Evolutionary conservation across 2,113 vertebrate genomes (phyloP), one percentile per base, ranked within the genome.

Genomic region (Myotis davidii): DNA sequence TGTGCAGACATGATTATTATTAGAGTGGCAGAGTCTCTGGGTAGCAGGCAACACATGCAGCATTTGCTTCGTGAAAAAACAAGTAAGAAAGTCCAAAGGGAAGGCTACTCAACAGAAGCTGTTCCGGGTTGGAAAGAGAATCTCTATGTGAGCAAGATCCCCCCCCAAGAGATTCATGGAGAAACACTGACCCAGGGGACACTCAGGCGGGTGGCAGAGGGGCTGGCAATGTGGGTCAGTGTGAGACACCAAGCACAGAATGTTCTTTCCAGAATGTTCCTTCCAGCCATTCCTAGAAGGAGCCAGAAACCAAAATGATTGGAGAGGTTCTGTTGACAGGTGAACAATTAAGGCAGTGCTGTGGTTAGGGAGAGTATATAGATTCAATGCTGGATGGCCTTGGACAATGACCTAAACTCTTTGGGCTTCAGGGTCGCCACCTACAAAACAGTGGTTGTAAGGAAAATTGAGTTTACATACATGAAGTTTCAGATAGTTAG

Each of bases 11-110:
- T 90, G 94, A 65, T 82, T 73, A 61, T 92, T 69, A 54, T 92
- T 69, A 39, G 39, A 92, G 90, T 69, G 76, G 52, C 27, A 70
- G 77, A 45, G 39, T 29, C 37, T 93, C 90, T 83, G 73, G 92
- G 92, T 9, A 59, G 91, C 67, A 78, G 84, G 81, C 74, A 78
- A 65, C 42, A 25, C 74, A 29, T 21, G 27, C 39, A 59, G 61
- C 7, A 3, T 82, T 82, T 88, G 76, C 59, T 87, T 79, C 54
- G 7, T 5, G 42, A 61, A 25, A 59, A 93, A 50, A 16, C 52
- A n/a, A 6, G 2, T 21, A 21, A 42, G 6, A 20, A 50, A 59
- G 61, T 64, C 21, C 14, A 14, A 14, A 12, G 69, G 34, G 34
- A 93, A 25, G 17, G 2, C 77, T 86, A 50, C 20, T 81, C 27